phyloP scores from a whole-genome alignment of 2,113 vertebrate genomes.

The Salvator merianae region DNA sequence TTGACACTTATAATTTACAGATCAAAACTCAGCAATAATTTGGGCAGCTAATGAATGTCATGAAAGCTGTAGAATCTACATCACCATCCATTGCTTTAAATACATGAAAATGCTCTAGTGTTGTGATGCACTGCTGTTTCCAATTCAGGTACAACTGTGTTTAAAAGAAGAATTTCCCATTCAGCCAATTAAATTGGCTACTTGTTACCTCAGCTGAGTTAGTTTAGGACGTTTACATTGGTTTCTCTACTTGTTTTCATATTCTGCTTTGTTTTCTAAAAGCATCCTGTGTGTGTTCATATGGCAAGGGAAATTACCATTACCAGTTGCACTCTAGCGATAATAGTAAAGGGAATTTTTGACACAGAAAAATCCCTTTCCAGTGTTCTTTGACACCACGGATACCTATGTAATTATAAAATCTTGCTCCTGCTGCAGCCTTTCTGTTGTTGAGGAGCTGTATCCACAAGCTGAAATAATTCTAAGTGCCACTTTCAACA shows the following conservation, averaged over 20 bases:
- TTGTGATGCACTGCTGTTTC: conserved; percentile 84
- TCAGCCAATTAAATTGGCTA: conserved; percentile 86
- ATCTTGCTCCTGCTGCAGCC: conserved; percentile 74
- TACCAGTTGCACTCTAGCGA: conserved; percentile 52
- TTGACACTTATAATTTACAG: conserved; percentile 96
- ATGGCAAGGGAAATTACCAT: conserved; percentile 68
- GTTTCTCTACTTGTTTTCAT: conserved; percentile 82
- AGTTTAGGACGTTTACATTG: conserved; percentile 90
- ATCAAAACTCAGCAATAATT: conserved; percentile 99
- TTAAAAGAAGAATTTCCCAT: conserved; percentile 80
- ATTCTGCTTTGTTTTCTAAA: conserved; percentile 77
- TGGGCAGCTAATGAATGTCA: conserved; percentile 99
- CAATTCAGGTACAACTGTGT: conserved; percentile 87
- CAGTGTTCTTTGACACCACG: conserved; percentile 70
- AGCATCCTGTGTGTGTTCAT: conserved; percentile 78
- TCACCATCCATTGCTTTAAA: conserved; percentile 82
- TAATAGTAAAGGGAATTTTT: conserved; percentile 63
- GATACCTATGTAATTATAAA: conserved; percentile 71
- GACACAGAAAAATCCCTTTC: conserved; percentile 57
- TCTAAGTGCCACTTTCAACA: conserved; percentile 79
- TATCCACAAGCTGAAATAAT: conserved; percentile 76
- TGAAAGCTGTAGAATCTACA: conserved; percentile 96
- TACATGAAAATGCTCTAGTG: conserved; percentile 82
- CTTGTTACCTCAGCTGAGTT: conserved; percentile 92
- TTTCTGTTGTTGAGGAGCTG: conserved; percentile 70